A percentile compares a stretch with the other conserved stretches of the same genome.
These are phyloP conservation scores for Lasioglossum zephyrum DNA, from an alignment of 2,888 invertebrate genomes.

Conservation along the genomic window DNA sequence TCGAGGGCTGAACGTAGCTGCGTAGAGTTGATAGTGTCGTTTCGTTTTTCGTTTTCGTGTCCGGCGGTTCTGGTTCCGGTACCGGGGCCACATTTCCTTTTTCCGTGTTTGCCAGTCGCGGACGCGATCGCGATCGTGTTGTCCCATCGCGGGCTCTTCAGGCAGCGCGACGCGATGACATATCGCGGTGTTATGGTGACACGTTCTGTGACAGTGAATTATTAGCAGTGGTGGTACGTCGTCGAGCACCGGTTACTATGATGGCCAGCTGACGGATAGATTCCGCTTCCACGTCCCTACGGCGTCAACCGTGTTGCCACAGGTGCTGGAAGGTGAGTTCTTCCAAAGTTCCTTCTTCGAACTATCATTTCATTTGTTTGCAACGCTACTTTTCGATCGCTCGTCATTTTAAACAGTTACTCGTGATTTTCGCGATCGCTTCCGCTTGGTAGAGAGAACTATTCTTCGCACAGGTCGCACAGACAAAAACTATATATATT, in stretches of 20 bases:
- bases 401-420: too few species aligned
- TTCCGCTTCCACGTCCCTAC: constrained; percentile 61
- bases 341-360: not conserved
- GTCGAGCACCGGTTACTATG: constrained; percentile 62
- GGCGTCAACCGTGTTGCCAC: constrained; percentile 71
- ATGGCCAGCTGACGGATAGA: constrained; percentile 81
- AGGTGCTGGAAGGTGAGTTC: constrained; percentile 74
- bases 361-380: not conserved
- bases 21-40: constrained; percentile 70
- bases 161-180: constrained; percentile 46
- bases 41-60: constrained; percentile 44
- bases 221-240: constrained; percentile 50
- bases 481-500: too few species aligned
- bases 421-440: too few species aligned
- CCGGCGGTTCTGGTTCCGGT: constrained; percentile 5
- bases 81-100: not conserved
- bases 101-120: not conserved
- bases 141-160: not conserved
- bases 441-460: too few species aligned
- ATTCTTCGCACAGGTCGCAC: too few species aligned
- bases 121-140: not conserved
- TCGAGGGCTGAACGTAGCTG: constrained; percentile 78
- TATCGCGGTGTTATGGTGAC: constrained; percentile 47
- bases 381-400: too few species aligned
- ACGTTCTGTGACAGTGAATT: constrained; percentile 60